Conservation (phyloP, 2,888 invertebrate genomes). For the Uloborus plumipes region DNA sequence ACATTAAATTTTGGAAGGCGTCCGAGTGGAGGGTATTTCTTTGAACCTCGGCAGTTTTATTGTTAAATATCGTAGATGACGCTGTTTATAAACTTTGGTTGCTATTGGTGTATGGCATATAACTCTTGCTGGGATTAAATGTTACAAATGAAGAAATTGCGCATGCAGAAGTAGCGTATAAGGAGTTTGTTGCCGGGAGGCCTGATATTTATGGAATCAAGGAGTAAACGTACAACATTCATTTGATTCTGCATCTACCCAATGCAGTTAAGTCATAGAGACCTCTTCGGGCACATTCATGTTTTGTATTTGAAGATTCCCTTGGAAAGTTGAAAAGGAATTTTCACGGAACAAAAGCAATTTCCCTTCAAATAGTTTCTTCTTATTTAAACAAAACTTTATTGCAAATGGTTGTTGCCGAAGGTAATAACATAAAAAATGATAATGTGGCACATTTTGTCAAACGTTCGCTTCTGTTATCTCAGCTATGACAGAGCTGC, state of each 20-base stretch:
- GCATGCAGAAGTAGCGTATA: background rate
- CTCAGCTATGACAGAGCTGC: no score
- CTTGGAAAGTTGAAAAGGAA: conserved; percentile 15
- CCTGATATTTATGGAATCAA: conserved; percentile 2
- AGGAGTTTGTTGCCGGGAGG: background rate
- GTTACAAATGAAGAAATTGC: background rate
- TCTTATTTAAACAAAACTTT: conserved; percentile 2
- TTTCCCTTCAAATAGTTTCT: background rate
- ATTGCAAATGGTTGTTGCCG: background rate
- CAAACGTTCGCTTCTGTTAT: no score
- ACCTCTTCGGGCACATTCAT: conserved; percentile 18
- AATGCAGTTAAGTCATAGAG: conserved; percentile 23
- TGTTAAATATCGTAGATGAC: background rate
- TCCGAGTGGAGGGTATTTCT: conserved; percentile 7
- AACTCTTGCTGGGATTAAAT: background rate
- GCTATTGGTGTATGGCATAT: background rate
- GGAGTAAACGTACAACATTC: conserved; percentile 16
- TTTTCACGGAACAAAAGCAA: conserved; percentile 13
- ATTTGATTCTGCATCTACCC: conserved; percentile 25
- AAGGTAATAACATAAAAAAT: background rate
- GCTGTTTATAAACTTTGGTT: conserved; percentile 6
- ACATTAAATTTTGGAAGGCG: conserved; percentile 6
- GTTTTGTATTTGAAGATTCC: conserved; percentile 25
- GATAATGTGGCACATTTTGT: background rate
- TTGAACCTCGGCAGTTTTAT: conserved; percentile 1